A percentile compares a stretch with the other conserved stretches of the same genome.
phyloP scores from a whole-genome alignment of 2,797 vertebrate genomes.

The Fistularia commersonii region DNA sequence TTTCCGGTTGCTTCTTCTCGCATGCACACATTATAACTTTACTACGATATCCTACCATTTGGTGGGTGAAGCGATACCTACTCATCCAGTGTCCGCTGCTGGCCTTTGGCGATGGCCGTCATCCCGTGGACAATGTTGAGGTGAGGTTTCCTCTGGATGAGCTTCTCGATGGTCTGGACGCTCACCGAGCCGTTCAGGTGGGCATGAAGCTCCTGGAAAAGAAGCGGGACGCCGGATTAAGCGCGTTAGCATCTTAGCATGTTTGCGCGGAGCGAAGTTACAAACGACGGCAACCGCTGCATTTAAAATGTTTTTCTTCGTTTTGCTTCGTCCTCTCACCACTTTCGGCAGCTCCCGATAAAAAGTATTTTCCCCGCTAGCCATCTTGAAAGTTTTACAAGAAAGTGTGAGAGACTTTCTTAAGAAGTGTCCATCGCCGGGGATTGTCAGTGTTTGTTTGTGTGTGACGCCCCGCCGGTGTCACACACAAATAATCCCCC shows the following conservation, averaged over 20 bases:
- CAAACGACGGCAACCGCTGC: too few species aligned
- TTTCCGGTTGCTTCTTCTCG: too few species aligned
- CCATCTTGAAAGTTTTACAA: slow-evolving; percentile 53
- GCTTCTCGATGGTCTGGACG: slow-evolving; percentile 84
- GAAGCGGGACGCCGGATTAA: too few species aligned
- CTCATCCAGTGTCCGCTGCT: slow-evolving; percentile 88
- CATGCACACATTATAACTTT: too few species aligned
- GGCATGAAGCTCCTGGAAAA: slow-evolving; percentile 90
- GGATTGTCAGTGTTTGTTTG: too few species aligned
- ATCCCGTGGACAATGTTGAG: slow-evolving; percentile 82
- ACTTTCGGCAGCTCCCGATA: slow-evolving; percentile 76
- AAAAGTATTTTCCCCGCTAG: slow-evolving; percentile 56
- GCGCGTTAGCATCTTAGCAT: slow-evolving; percentile 34
- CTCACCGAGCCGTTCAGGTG: slow-evolving; percentile 96
- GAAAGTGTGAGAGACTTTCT: background rate
- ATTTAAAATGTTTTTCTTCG: slow-evolving; percentile 53
- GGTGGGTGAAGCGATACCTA: slow-evolving; percentile 72
- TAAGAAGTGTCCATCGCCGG: too few species aligned
- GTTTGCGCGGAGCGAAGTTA: too few species aligned
- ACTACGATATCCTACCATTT: too few species aligned
- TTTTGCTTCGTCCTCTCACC: slow-evolving; percentile 62
- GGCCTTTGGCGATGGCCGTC: slow-evolving; percentile 88
- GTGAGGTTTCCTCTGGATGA: slow-evolving; percentile 82
- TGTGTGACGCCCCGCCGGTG: too few species aligned
- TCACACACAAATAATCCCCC: too few species aligned